phyloP scores from a whole-genome alignment of 2,113 vertebrate species.

The Colistium nudipinnis region DNA sequence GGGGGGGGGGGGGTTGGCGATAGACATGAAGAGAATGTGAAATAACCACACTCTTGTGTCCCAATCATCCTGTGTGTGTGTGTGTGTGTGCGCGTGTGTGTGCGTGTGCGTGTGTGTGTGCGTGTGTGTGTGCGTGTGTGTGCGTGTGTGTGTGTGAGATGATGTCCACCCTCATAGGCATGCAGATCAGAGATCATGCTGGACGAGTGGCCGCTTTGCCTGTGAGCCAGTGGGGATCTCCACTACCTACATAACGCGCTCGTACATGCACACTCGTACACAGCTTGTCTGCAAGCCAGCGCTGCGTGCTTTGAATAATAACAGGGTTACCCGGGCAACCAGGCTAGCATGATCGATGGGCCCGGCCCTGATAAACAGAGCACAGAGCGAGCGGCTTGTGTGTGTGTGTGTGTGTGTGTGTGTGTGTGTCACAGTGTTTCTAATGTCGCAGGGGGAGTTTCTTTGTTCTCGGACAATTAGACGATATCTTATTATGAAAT shows the following conservation, averaged over 20 bases:
- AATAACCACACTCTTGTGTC: slow-evolving; percentile 6
- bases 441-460: slow-evolving; percentile 55
- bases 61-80: slow-evolving; percentile 2
- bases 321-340: slow-evolving; percentile 79
- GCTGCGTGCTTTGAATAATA: slow-evolving; percentile 80
- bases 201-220: slow-evolving; percentile 39
- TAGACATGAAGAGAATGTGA: slow-evolving; percentile 24
- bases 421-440: slow-evolving; percentile 52
- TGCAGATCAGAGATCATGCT: slow-evolving; percentile 59
- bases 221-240: slow-evolving; percentile 69
- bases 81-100: neutral
- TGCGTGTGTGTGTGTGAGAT: slow-evolving; percentile 9
- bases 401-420: slow-evolving; percentile 3
- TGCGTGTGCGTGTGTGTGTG: slow-evolving; percentile 12
- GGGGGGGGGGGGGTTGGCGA: neutral
- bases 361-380: slow-evolving; percentile 72
- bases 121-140: neutral
- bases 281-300: slow-evolving; percentile 61
- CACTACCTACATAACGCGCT: slow-evolving; percentile 40
- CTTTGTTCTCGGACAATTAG: slow-evolving; percentile 51
- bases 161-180: slow-evolving; percentile 36
- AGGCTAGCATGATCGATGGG: slow-evolving; percentile 72
- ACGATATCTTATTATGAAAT: slow-evolving; percentile 39
- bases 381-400: slow-evolving; percentile 42
- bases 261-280: slow-evolving; percentile 15